Percentiles rank a stretch among this genome's conserved stretches.
Conservation (phyloP, 2,113 vertebrate species). For the Brachionichthys hirsutus region DNA sequence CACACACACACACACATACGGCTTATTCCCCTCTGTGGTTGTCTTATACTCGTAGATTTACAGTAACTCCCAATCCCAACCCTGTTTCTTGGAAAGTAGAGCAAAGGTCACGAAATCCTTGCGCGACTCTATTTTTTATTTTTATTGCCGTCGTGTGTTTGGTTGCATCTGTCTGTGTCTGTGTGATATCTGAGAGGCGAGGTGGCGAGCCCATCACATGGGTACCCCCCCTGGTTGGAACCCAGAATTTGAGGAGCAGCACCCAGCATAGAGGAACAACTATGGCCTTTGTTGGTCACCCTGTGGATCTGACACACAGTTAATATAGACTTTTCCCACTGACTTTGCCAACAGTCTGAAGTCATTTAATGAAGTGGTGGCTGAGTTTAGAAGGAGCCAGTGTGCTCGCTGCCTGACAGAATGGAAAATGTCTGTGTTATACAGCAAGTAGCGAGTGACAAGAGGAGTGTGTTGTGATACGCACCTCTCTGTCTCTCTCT, state of each 20-base stretch:
- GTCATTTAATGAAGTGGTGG: slow-evolving; percentile 82
- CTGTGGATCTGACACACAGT: slow-evolving; percentile 77
- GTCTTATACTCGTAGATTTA: slow-evolving; percentile 14
- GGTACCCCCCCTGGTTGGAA: slow-evolving; percentile 57
- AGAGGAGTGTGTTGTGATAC: slow-evolving; percentile 71
- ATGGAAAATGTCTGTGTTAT: slow-evolving; percentile 84
- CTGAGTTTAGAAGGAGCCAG: slow-evolving; percentile 81
- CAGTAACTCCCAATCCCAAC: slow-evolving; percentile 17
- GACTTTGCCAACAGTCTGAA: slow-evolving; percentile 81
- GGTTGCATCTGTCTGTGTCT: slow-evolving; percentile 10
- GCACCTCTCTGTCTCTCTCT: slow-evolving; percentile 43
- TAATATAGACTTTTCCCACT: slow-evolving; percentile 82
- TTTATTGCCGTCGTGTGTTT: slow-evolving; percentile 12
- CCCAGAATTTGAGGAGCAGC: slow-evolving; percentile 58
- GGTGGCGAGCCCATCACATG: slow-evolving; percentile 33
- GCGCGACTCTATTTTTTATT: slow-evolving; percentile 14
- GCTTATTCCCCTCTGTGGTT: slow-evolving; percentile 8
- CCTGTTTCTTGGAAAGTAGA: slow-evolving; percentile 45
- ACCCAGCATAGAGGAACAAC: slow-evolving; percentile 69
- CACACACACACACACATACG: not conserved
- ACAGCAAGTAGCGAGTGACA: slow-evolving; percentile 66
- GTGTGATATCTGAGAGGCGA: slow-evolving; percentile 22
- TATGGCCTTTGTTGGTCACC: slow-evolving; percentile 74
- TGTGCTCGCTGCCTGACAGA: slow-evolving; percentile 80
- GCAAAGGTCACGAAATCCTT: slow-evolving; percentile 49